Percentiles rank a stretch among this genome's conserved stretches.
Conservation (phyloP, 2,113 vertebrate species). For the Calyptomena viridis region DNA sequence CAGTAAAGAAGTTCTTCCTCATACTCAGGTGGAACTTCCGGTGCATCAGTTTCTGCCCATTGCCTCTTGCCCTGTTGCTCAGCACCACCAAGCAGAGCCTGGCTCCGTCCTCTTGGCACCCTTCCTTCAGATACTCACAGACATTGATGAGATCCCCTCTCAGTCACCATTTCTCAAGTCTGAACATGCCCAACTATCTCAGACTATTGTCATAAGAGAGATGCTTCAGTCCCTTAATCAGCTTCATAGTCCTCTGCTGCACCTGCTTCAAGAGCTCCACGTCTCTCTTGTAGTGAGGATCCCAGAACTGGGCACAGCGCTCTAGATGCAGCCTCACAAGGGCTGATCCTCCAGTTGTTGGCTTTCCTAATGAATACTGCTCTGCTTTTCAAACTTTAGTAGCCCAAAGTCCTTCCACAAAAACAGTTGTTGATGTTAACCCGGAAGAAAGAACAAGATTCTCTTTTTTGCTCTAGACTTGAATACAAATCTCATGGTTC, state of each 20-base stretch:
- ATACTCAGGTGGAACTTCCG: not conserved
- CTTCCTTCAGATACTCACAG: not conserved
- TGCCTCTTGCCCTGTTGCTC: not conserved
- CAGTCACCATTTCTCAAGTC: not conserved
- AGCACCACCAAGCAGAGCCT: not conserved
- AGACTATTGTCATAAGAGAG: not conserved
- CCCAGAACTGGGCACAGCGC: not conserved
- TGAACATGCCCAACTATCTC: not conserved
- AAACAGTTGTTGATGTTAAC: not conserved
- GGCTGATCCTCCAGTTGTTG: not conserved
- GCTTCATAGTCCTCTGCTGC: not conserved
- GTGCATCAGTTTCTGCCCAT: not conserved
- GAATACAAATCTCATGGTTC: not conserved
- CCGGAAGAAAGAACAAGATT: not conserved
- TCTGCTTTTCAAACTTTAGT: not conserved
- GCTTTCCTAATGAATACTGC: not conserved
- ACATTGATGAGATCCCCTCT: not conserved
- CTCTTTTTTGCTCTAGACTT: not conserved
- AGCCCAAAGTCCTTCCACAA: not conserved
- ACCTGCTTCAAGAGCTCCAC: not conserved
- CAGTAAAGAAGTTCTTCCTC: not conserved
- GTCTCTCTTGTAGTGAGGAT: not conserved
- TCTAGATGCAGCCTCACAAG: not conserved
- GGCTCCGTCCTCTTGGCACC: not conserved
- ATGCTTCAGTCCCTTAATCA: not conserved